A percentile compares a stretch with the other conserved stretches of the same genome.
These are phyloP conservation scores for Aquatica leii DNA, from an alignment of 2,888 invertebrate genomes.

Conservation along the genomic window DNA sequence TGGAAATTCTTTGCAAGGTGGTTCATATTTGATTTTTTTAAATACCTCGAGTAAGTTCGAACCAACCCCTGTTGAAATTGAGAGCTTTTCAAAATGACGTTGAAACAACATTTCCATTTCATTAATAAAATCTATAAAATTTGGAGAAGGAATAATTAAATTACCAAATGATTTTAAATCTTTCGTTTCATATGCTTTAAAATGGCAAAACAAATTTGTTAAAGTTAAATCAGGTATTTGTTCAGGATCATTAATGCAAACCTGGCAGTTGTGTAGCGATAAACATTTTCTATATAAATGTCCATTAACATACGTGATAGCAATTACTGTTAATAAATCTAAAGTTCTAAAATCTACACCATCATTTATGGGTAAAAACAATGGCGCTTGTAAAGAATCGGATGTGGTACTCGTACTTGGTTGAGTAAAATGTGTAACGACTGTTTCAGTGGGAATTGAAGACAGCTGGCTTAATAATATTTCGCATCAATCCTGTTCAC, in stretches of 20 bases:
- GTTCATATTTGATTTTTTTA: conserved; percentile 6
- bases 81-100: conserved; percentile 7
- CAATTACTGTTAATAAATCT: conserved; percentile 23
- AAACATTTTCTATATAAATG: conserved; percentile 27
- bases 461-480: conserved; percentile 2
- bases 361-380: neutral
- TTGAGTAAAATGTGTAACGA: neutral
- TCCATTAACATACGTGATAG: conserved; percentile 22
- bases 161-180: conserved; percentile 26
- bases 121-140: conserved; percentile 14
- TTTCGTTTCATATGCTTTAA: conserved; percentile 26
- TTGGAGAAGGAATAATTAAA: conserved; percentile 14
- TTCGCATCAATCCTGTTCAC: conserved; percentile 9
- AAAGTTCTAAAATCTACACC: neutral
- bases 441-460: neutral
- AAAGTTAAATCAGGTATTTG: too few relatives aligned
- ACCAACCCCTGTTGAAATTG: conserved; percentile 12
- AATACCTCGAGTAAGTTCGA: conserved; percentile 1
- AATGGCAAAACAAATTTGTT: too few relatives aligned
- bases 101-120: conserved; percentile 14
- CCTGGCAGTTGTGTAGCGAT: conserved; percentile 18
- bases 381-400: neutral
- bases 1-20: neutral
- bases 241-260: too few relatives aligned
- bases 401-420: neutral